Conservation (phyloP, 2,888 invertebrate species). For the Lissocephala sabroskyi region DNA sequence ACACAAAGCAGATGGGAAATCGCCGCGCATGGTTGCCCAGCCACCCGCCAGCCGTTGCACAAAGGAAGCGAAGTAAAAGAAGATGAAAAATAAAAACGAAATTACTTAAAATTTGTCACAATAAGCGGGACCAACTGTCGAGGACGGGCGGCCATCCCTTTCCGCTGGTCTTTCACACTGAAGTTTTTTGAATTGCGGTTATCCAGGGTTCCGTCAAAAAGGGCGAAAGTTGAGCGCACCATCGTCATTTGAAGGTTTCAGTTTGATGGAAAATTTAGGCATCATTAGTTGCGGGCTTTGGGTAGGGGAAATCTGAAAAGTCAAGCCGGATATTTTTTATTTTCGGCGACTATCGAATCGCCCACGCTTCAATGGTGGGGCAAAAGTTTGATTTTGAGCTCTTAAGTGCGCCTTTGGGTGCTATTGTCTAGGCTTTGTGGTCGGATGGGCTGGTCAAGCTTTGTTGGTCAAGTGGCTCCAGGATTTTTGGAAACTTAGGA, state of each 20-base stretch:
- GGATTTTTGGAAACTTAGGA: slow-evolving; percentile 2
- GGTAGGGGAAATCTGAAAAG: slow-evolving; percentile 34
- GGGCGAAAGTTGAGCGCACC: slow-evolving; percentile 35
- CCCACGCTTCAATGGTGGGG: too few species aligned
- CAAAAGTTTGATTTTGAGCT: slow-evolving; percentile 7
- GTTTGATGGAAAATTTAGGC: slow-evolving; percentile 64
- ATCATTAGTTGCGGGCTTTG: slow-evolving; percentile 66
- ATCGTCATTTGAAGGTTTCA: slow-evolving; percentile 30
- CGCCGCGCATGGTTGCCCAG: too few species aligned
- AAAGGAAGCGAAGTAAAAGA: slow-evolving; percentile 41
- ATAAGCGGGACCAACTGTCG: slow-evolving; percentile 36
- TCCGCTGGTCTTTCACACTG: slow-evolving; percentile 31
- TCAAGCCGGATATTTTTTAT: slow-evolving; percentile 18
- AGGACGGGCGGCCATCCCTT: not conserved
- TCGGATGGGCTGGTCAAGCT: too few species aligned
- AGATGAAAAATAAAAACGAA: slow-evolving; percentile 58
- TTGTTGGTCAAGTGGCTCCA: slow-evolving; percentile 31
- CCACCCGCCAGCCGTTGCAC: too few species aligned
- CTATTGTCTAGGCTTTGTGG: slow-evolving; percentile 52
- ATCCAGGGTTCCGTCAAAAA: slow-evolving; percentile 9
- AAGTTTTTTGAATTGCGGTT: slow-evolving; percentile 61
- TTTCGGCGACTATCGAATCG: too few species aligned
- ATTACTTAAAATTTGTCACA: slow-evolving; percentile 67
- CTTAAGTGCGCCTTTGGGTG: slow-evolving; percentile 57
- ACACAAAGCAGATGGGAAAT: slow-evolving; percentile 15